Conservation (phyloP, 1,140 invertebrate genomes). For the Leptopilina clavipes region DNA sequence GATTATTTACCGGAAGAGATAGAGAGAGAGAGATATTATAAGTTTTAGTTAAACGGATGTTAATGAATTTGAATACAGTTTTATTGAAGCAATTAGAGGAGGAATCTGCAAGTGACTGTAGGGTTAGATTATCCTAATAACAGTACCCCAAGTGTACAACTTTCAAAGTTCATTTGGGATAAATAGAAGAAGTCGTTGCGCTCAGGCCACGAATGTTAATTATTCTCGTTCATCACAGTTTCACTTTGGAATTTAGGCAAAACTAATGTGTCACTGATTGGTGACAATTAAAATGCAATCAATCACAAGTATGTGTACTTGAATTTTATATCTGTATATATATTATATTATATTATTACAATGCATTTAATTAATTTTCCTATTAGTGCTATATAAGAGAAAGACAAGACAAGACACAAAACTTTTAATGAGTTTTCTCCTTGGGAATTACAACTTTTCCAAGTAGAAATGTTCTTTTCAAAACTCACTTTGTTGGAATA, state of each 20-base stretch:
- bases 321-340: background rate
- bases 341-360: too few relatives aligned
- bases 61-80: background rate
- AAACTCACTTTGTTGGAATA: background rate
- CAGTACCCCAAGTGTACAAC: background rate
- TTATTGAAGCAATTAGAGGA: background rate
- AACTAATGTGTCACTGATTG: background rate
- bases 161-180: constrained; percentile 10
- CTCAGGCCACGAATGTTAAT: background rate
- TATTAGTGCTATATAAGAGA: background rate
- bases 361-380: background rate
- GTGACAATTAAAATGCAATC: background rate
- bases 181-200: background rate
- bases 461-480: background rate
- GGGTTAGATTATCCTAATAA: constrained; percentile 3
- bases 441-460: background rate
- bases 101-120: background rate
- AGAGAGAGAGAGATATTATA: background rate
- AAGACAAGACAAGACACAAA: background rate
- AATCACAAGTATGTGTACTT: background rate
- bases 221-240: background rate
- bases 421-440: constrained; percentile 7
- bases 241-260: background rate
- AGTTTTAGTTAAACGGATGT: background rate
- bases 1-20: too few relatives aligned